Evolutionary conservation across 2,888 invertebrate genomes (phyloP).

Genomic region (Drosophila neotestacea): DNA sequence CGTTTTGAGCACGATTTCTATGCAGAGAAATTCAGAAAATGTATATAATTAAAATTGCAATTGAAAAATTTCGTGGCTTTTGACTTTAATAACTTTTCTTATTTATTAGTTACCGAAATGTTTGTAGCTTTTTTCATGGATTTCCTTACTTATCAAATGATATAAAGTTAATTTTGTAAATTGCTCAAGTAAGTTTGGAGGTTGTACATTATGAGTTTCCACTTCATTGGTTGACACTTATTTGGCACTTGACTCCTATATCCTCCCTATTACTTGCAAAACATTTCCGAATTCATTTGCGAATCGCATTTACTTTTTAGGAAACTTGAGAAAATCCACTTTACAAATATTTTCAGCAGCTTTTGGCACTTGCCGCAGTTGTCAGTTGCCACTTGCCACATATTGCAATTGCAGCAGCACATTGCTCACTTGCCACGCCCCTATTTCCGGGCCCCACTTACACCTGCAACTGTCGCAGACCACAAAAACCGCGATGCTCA

Average conservation of each 20-base stretch:
- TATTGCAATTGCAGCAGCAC: conserved; percentile 50
- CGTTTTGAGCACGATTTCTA: too few relatives aligned
- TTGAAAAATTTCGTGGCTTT: too few relatives aligned
- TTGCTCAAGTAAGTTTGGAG: conserved; percentile 17
- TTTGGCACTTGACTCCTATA: conserved; percentile 60
- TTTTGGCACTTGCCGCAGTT: conserved; percentile 65
- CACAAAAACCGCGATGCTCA: conserved; percentile 62
- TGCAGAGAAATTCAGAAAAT: not conserved
- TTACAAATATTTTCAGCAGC: conserved; percentile 71
- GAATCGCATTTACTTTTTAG: conserved; percentile 57
- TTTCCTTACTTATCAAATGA: not conserved
- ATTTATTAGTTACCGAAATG: not conserved
- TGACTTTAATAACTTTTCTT: not conserved
- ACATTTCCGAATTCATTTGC: conserved; percentile 68
- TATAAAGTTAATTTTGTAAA: conserved; percentile 13
- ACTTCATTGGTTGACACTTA: conserved; percentile 66
- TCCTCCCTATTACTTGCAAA: conserved; percentile 23
- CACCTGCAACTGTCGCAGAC: conserved; percentile 57
- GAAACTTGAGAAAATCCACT: conserved; percentile 74
- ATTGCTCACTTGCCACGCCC: conserved; percentile 43
- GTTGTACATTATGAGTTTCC: conserved; percentile 29
- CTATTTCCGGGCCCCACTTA: conserved; percentile 16
- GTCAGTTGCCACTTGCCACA: conserved; percentile 52
- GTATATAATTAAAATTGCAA: not conserved
- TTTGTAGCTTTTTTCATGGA: not conserved